phyloP scores from a whole-genome alignment of 2,888 invertebrate species.

The Venustoraphidia nigricollis region DNA sequence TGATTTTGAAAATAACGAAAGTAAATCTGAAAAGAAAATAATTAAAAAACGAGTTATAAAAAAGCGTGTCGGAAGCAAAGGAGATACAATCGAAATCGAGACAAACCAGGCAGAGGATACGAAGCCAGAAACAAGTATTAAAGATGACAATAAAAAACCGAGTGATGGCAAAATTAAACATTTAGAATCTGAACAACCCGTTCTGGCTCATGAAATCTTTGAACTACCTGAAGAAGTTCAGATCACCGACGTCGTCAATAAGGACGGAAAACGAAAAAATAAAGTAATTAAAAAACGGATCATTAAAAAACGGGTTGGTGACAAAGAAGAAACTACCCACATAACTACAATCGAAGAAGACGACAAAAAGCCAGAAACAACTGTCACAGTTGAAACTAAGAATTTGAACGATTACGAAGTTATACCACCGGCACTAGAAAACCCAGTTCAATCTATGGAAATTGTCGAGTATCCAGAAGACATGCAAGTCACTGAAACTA shows the following conservation, averaged over 20 bases:
- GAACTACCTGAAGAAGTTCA: slow-evolving; percentile 20
- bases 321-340: slow-evolving; percentile 22
- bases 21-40: slow-evolving; percentile 21
- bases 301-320: slow-evolving; percentile 21
- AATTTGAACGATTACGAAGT: slow-evolving; percentile 13
- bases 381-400: slow-evolving; percentile 21
- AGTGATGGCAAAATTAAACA: slow-evolving; percentile 13
- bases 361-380: slow-evolving; percentile 24
- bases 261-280: slow-evolving; percentile 16
- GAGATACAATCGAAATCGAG: slow-evolving; percentile 18
- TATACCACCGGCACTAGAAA: slow-evolving; percentile 12
- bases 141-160: slow-evolving; percentile 13
- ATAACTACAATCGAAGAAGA: slow-evolving; percentile 33
- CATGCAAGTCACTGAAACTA: slow-evolving; percentile 21
- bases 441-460: slow-evolving; percentile 16
- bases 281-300: slow-evolving; percentile 21
- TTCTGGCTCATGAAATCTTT: slow-evolving; percentile 17
- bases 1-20: slow-evolving; percentile 18
- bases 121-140: slow-evolving; percentile 16
- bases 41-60: slow-evolving; percentile 14
- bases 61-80: slow-evolving; percentile 16
- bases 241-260: slow-evolving; percentile 14
- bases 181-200: slow-evolving; percentile 13
- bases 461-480: slow-evolving; percentile 24
- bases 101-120: slow-evolving; percentile 20